Conservation (phyloP, 2,888 invertebrate species). For the Drosophila niveifrons region DNA sequence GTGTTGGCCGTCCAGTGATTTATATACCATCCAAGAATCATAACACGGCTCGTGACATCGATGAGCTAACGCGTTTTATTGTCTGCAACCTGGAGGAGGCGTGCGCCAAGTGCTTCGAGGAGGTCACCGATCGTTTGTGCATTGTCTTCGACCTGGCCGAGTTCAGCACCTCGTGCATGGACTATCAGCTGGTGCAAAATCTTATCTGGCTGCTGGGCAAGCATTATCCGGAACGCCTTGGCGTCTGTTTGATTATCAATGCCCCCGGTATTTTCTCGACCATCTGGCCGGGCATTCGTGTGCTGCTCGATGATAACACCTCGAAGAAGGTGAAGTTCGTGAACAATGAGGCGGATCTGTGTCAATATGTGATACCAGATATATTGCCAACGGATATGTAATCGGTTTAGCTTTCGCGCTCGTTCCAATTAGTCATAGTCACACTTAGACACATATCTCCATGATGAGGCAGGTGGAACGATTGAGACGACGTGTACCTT, state of each 20-base stretch:
- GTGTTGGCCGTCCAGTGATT: constrained; percentile 90
- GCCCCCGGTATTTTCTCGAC: constrained; percentile 91
- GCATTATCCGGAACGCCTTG: constrained; percentile 92
- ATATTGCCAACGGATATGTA: constrained; percentile 90
- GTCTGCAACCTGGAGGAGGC: constrained; percentile 90
- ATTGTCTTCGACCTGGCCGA: constrained; percentile 91
- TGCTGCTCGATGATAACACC: constrained; percentile 92
- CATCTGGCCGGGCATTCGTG: constrained; percentile 91
- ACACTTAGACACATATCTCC: constrained; percentile 63
- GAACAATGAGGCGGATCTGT: constrained; percentile 89
- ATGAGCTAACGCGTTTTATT: constrained; percentile 92
- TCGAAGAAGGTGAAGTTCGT: constrained; percentile 91
- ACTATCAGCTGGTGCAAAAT: constrained; percentile 92
- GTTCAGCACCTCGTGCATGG: constrained; percentile 92
- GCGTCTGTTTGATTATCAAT: constrained; percentile 91
- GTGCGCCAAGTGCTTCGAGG: constrained; percentile 92
- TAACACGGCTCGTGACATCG: constrained; percentile 90
- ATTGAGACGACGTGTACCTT: constrained; percentile 61
- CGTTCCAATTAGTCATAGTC: constrained; percentile 60
- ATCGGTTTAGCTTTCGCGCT: constrained; percentile 27
- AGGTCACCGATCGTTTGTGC: constrained; percentile 91
- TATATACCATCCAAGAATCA: constrained; percentile 93
- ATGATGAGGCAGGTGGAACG: constrained; percentile 36
- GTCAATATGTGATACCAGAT: constrained; percentile 91
- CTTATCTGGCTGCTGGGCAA: constrained; percentile 91